Evolutionary conservation across 2,797 vertebrate species (phyloP).

Genomic region (Botia almorhae): DNA sequence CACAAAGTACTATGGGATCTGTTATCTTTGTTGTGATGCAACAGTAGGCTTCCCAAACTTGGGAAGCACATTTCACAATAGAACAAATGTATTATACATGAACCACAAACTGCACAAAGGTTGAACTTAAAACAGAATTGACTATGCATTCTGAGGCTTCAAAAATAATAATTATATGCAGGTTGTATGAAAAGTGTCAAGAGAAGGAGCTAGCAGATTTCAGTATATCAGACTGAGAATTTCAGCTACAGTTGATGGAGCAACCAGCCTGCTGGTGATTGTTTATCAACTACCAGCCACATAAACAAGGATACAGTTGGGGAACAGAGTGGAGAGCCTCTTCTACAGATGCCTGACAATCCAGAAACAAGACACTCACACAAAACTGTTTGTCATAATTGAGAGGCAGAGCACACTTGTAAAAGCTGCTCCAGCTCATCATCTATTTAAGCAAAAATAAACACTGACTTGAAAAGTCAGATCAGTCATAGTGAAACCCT

Average conservation of each 20-base stretch:
- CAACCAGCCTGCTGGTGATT: background rate
- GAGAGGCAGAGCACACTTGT: slow-evolving; percentile 44
- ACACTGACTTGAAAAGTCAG: slow-evolving; percentile 59
- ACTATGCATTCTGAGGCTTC: background rate
- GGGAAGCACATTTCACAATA: background rate
- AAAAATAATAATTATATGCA: background rate
- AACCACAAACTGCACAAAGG: slow-evolving; percentile 1
- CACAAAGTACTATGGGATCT: background rate
- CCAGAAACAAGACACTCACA: slow-evolving; percentile 52
- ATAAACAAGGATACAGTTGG: slow-evolving; percentile 40
- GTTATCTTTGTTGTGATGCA: background rate
- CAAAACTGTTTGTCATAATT: slow-evolving; percentile 54
- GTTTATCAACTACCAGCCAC: slow-evolving; percentile 14
- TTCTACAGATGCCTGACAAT: slow-evolving; percentile 39
- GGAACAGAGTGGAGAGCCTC: slow-evolving; percentile 18
- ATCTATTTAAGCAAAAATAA: slow-evolving; percentile 56
- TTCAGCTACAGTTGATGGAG: slow-evolving; percentile 26
- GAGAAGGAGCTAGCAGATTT: slow-evolving; percentile 12
- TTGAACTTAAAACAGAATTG: slow-evolving; percentile 1
- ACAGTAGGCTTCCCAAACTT: background rate
- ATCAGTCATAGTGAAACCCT: slow-evolving; percentile 59
- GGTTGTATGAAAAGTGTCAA: background rate
- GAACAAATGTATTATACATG: background rate
- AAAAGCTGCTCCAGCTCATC: slow-evolving; percentile 51
- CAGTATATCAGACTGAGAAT: slow-evolving; percentile 51